Percentiles rank a stretch among this genome's conserved stretches.
Evolutionary conservation across 2,113 vertebrate genomes (phyloP).

Genomic region (Sapayoa aenigma): DNA sequence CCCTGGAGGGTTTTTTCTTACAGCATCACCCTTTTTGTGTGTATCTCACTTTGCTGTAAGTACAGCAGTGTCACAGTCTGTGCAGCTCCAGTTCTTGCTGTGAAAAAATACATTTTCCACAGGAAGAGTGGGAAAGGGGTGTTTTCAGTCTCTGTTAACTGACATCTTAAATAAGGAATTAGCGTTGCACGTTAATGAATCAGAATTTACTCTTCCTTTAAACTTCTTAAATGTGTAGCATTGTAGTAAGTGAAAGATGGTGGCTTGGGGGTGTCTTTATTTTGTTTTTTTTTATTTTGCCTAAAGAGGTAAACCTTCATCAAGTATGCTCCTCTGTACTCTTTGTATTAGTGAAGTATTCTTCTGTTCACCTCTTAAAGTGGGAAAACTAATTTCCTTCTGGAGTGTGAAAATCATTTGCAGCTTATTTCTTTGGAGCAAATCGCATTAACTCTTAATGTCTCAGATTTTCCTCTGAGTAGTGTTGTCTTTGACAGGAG

Average conservation of each 20-base stretch:
- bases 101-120: not conserved
- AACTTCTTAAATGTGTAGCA: accelerated
- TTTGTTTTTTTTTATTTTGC: not conserved
- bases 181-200: not conserved
- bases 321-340: not conserved
- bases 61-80: not conserved
- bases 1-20: not conserved
- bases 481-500: not conserved
- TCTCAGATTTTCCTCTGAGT: not conserved
- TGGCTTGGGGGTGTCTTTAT: not conserved
- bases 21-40: not conserved
- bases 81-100: not conserved
- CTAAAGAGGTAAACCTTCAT: not conserved
- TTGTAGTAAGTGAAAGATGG: not conserved
- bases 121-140: not conserved
- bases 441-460: not conserved
- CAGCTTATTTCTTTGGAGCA: not conserved
- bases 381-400: slow-evolving; percentile 28
- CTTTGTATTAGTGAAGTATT: not conserved
- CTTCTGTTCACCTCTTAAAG: not conserved
- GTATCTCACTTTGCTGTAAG: not conserved
- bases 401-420: slow-evolving; percentile 13
- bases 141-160: not conserved
- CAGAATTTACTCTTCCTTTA: not conserved
- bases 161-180: not conserved